These are phyloP conservation scores for Natrix natrix DNA, from an alignment of 2,797 vertebrate genomes.

Conservation along the genomic window DNA sequence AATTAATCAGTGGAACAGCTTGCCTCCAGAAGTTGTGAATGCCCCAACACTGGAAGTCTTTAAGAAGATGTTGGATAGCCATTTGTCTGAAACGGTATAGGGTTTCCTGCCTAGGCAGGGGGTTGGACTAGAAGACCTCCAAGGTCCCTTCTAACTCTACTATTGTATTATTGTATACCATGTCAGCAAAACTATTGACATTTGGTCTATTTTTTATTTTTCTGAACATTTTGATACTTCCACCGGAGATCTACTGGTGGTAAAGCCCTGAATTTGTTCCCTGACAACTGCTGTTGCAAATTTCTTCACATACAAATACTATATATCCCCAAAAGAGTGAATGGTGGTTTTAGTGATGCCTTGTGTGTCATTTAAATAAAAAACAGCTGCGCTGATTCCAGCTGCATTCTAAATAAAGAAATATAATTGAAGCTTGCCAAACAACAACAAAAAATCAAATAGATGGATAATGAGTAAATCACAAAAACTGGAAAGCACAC, in stretches of 20 bases:
- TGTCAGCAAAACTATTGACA: neutral
- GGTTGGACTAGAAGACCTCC: too few relatives aligned
- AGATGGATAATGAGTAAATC: slow-evolving; percentile 4
- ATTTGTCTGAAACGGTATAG: too few relatives aligned
- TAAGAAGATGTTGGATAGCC: too few relatives aligned
- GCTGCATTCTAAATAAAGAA: slow-evolving; percentile 45
- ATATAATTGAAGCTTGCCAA: slow-evolving; percentile 7
- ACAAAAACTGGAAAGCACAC: slow-evolving; percentile 23
- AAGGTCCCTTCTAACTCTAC: too few relatives aligned
- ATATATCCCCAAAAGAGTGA: slow-evolving; percentile 14
- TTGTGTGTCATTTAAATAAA: slow-evolving; percentile 51
- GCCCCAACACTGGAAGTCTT: too few relatives aligned
- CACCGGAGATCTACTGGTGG: neutral
- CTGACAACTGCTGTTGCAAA: neutral
- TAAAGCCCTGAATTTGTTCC: neutral
- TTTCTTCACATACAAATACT: neutral
- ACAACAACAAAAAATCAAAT: neutral
- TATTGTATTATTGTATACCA: too few relatives aligned
- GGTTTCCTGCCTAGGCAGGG: too few relatives aligned
- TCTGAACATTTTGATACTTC: neutral
- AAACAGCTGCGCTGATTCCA: slow-evolving; percentile 53
- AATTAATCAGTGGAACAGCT: too few relatives aligned
- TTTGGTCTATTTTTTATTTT: neutral
- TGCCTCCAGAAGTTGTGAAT: too few relatives aligned
- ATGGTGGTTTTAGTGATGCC: slow-evolving; percentile 12